Evolutionary conservation across 35 echinoderm and acorn worm species (phyloP).

Genomic region (Acanthaster planci): DNA sequence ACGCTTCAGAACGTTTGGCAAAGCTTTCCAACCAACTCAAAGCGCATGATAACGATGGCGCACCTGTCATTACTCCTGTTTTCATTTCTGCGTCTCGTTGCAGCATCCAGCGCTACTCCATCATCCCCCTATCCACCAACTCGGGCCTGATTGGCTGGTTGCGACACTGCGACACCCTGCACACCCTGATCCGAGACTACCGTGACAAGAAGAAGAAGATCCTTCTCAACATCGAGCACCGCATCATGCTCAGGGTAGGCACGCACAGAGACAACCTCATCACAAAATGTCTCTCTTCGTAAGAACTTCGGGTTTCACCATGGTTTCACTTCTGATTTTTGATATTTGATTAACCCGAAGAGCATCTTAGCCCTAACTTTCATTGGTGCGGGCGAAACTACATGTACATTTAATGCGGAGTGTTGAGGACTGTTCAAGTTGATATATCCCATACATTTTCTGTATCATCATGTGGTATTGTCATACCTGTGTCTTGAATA

Average conservation of each 20-base stretch:
- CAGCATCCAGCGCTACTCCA: conserved; percentile 92
- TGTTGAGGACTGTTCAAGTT: no score
- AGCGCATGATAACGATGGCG: neutral
- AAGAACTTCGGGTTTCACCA: neutral
- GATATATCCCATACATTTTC: no score
- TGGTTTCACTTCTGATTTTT: no score
- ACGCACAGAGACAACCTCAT: neutral
- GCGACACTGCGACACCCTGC: conserved; percentile 92
- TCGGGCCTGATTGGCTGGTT: conserved; percentile 97
- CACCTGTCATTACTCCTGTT: neutral
- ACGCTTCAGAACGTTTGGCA: no score
- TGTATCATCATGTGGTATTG: no score
- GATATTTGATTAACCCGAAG: no score
- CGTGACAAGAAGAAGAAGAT: conserved; percentile 99
- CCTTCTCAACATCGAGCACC: conserved; percentile 92
- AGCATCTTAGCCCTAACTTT: no score
- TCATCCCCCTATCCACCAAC: conserved; percentile 95
- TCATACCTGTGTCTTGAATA: no score
- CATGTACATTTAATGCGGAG: no score
- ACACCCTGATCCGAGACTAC: conserved; percentile 96
- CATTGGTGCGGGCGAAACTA: no score
- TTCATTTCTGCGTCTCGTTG: neutral
- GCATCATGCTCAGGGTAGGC: conserved; percentile 95
- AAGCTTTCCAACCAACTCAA: no score
- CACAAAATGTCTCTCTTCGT: neutral